Evolutionary conservation across 2,888 invertebrate genomes (phyloP), one percentile per base, ranked within the genome.

Genomic region (Taenaris catops): DNA sequence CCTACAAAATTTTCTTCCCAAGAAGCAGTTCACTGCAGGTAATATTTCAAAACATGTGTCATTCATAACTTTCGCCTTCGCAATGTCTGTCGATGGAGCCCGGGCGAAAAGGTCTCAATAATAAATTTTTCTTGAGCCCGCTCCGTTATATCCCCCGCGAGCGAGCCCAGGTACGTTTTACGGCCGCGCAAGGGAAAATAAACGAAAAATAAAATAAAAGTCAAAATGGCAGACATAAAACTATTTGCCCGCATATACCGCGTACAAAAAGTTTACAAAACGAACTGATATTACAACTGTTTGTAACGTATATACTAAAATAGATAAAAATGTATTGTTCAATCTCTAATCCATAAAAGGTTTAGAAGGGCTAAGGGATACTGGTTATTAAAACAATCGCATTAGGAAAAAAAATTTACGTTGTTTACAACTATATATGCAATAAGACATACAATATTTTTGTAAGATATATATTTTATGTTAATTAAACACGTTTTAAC

Each of bases 1-100:
- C 76, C 71, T 59, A 74, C 75, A 76, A 80, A 81, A 78, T 76
- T 76, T 72, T 70, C 69, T 75, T 70, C 66, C 63, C 58, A 61
- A 67, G 71, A 60, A 76, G 76, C 74, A 74, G 78, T 79, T 79
- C 72, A 74, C 67, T 81, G 76, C 78, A 79, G 81, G 84, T 80
- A 81, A 86, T 86, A 84, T 86, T 84, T 86, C 86, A 84, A 86
- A 86, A 86, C 84, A 86, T 83, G 80, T 84, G 84, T 86, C 84
- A 84, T 86, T 86, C 84, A 84, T 84, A 86, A 86, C 80, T 86
- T 86, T 81, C 73, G 68, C 83, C 70, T 80, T 80, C 78, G 84
- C 83, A 84, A 84, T 86, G 84, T 86, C 83, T 83, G 84, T 83
- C 86, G 83, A 84, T 83, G 78, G 80, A 75, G 72, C 71, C 62